phyloP scores from a whole-genome alignment of 1,140 invertebrate genomes.

The Probaryconus sp. region DNA sequence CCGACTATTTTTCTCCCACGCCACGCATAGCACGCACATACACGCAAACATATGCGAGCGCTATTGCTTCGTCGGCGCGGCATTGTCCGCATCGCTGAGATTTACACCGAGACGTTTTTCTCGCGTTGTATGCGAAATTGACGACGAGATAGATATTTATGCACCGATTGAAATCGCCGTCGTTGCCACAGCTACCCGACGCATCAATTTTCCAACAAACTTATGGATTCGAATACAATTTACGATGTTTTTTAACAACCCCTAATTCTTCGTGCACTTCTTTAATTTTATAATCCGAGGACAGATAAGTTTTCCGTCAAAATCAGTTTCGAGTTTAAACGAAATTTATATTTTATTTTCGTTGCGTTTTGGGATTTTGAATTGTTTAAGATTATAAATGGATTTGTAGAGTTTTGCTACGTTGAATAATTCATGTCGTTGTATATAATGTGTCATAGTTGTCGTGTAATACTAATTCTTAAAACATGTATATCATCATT shows the following conservation, averaged over 20 bases:
- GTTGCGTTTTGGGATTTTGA: too few relatives aligned
- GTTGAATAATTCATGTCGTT: too few relatives aligned
- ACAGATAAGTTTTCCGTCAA: not conserved
- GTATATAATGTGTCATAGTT: too few relatives aligned
- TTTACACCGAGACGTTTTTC: conserved; percentile 57
- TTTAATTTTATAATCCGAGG: conserved; percentile 23
- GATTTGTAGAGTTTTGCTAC: too few relatives aligned
- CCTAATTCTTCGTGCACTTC: conserved; percentile 5
- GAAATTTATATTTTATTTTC: too few relatives aligned
- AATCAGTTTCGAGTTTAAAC: too few relatives aligned
- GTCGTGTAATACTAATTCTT: not conserved
- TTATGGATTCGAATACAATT: conserved; percentile 28
- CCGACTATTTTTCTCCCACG: conserved; percentile 56
- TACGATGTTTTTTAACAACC: conserved; percentile 25
- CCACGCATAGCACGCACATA: conserved; percentile 50
- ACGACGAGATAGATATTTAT: conserved; percentile 61
- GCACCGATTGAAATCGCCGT: conserved; percentile 44
- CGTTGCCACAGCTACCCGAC: conserved; percentile 7
- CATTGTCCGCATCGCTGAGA: conserved; percentile 55
- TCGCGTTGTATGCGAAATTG: conserved; percentile 49
- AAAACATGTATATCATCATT: conserved; percentile 21
- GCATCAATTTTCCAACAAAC: conserved; percentile 36
- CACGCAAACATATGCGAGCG: conserved; percentile 40
- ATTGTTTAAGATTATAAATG: too few relatives aligned
- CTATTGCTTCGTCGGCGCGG: conserved; percentile 42